Conservation (phyloP, 2,113 vertebrate species). For the Eupsittula cactorum region DNA sequence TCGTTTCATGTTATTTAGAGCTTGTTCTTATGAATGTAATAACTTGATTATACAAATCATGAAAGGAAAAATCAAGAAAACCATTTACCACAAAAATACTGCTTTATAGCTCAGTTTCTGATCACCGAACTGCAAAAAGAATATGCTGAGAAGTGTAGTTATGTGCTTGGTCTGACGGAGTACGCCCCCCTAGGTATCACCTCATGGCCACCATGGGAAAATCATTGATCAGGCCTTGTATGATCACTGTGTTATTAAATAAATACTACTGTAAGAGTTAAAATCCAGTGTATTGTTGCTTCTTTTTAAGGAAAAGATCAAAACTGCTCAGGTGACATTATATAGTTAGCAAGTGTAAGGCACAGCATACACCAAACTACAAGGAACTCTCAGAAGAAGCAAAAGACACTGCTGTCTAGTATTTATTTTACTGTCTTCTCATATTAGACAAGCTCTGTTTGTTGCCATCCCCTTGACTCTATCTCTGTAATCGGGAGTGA, state of each 20-base stretch:
- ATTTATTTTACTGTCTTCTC: neutral
- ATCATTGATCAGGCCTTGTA: neutral
- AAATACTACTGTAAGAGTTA: neutral
- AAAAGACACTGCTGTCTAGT: neutral
- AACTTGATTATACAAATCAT: neutral
- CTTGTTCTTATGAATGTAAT: neutral
- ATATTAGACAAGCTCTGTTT: neutral
- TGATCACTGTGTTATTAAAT: neutral
- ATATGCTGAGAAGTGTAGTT: neutral
- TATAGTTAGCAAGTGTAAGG: neutral
- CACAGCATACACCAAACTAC: neutral
- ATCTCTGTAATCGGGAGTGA: neutral
- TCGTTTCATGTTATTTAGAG: neutral
- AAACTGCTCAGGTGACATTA: neutral
- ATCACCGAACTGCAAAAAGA: neutral
- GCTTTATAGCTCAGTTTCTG: neutral
- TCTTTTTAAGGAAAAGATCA: neutral
- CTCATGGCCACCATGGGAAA: neutral
- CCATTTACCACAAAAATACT: neutral
- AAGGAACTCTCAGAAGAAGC: neutral
- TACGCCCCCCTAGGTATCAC: neutral
- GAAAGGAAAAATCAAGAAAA: neutral
- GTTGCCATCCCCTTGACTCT: neutral
- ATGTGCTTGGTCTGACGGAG: neutral
- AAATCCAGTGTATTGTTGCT: neutral